Evolutionary conservation across 2,113 vertebrate genomes (phyloP), one percentile per base, ranked within the genome.

Genomic region (Etheostoma cragini): DNA sequence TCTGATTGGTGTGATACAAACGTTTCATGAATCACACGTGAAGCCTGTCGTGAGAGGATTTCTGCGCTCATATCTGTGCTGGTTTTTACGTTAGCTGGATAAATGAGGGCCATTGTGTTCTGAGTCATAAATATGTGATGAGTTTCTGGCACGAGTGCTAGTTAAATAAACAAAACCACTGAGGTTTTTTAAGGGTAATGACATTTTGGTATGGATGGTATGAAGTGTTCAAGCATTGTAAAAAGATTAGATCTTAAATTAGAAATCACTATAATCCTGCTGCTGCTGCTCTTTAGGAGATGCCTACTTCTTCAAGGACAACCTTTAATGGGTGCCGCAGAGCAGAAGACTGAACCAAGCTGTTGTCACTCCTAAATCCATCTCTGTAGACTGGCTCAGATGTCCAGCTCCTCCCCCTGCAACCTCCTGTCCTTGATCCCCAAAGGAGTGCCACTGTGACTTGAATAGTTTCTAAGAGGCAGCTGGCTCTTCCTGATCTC

Each of bases 221-320:
- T 56, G 26, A 49, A 0, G 3, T n/a, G 26, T 19, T n/a, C 61
- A 19, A 22, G 5, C 13, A 42, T 30, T 35, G 1, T 4, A 45
- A 75, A 38, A 19, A 76, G 1, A 56, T n/a, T 2, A 54, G 45
- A 66, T 47, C 8, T 21, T 6, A 19, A 21, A 75, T 17, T 17
- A 63, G 0, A 30, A 16, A 13, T 8, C 1, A 10, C 13, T 13
- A 8, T 33, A 30, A 1, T 71, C 22, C 42, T 35, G 47, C 56
- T 65, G 26, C 26, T 26, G 26, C 26, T 3, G 3, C 22, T 79
- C 30, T 76, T 57, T 35, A 91, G 97, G 96, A 77, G 90, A 96
- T 62, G 90, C 95, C n/a, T 96, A 96, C 88, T 97, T 98, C 93
- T 97, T 97, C 89, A 97, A 97, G 87, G 96, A 94, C 35, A 84